Conservation (phyloP, 2,888 invertebrate species). For the Oeneis ivallda region DNA sequence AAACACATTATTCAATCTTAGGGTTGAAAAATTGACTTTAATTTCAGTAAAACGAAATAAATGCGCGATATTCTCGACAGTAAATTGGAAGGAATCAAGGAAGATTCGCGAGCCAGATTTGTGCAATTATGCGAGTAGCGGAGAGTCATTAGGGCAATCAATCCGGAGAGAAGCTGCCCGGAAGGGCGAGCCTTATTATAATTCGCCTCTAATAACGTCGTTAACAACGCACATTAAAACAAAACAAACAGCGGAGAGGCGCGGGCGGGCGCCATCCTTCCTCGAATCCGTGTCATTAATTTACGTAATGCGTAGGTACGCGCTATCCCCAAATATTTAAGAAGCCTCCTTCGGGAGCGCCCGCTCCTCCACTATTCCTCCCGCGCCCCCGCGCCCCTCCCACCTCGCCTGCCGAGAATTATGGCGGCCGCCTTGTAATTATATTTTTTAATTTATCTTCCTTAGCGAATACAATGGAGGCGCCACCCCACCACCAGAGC, state of each 20-base stretch:
- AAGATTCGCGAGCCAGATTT: slow-evolving; percentile 65
- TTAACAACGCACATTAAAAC: slow-evolving; percentile 81
- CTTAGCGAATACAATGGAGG: slow-evolving; percentile 84
- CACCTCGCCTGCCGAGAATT: slow-evolving; percentile 79
- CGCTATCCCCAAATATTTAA: slow-evolving; percentile 83
- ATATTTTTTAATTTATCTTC: slow-evolving; percentile 88
- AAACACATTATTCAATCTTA: not conserved
- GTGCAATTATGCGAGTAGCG: slow-evolving; percentile 74
- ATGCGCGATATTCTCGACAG: slow-evolving; percentile 43
- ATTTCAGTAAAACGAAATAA: slow-evolving; percentile 19
- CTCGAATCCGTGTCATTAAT: slow-evolving; percentile 83
- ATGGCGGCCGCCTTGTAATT: slow-evolving; percentile 86
- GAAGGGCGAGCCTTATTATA: slow-evolving; percentile 58
- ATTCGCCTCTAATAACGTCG: slow-evolving; percentile 79
- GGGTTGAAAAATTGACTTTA: slow-evolving; percentile 1
- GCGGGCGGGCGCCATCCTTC: slow-evolving; percentile 78
- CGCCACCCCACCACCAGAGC: slow-evolving; percentile 80
- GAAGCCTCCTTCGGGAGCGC: slow-evolving; percentile 81
- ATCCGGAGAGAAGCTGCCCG: slow-evolving; percentile 50
- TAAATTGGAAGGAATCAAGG: slow-evolving; percentile 55
- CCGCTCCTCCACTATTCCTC: slow-evolving; percentile 76
- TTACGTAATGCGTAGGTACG: slow-evolving; percentile 83
- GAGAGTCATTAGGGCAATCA: slow-evolving; percentile 77
- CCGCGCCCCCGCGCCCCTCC: slow-evolving; percentile 58
- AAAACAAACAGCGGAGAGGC: slow-evolving; percentile 75